A percentile compares a stretch with the other conserved stretches of the same genome.
Conservation (phyloP, 2,888 invertebrate species). For the Tetropium fuscum region DNA sequence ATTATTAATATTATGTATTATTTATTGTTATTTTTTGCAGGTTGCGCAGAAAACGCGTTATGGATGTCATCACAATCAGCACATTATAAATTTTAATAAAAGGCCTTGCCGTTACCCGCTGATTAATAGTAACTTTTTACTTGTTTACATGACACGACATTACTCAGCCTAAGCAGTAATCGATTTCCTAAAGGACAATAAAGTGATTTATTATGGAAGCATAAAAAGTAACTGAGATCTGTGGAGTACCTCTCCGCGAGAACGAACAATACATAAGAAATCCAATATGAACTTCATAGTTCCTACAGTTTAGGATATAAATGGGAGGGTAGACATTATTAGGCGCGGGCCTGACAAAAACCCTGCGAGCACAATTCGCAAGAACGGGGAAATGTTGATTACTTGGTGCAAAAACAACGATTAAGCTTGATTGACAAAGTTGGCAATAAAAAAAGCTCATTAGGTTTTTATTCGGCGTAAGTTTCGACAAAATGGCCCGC, state of each 20-base stretch:
- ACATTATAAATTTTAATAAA: neutral
- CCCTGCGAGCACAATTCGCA: slow-evolving; percentile 11
- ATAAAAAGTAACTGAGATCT: slow-evolving; percentile 12
- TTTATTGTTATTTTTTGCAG: no score
- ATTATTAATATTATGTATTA: no score
- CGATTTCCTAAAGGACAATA: slow-evolving; percentile 6
- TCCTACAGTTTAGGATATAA: slow-evolving; percentile 16
- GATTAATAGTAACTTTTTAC: slow-evolving; percentile 5
- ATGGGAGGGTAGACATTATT: slow-evolving; percentile 27
- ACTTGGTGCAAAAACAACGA: slow-evolving; percentile 21
- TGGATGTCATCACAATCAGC: no score
- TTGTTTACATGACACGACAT: slow-evolving; percentile 1
- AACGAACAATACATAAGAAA: slow-evolving; percentile 18
- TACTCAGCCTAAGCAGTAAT: neutral
- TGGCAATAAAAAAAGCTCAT: slow-evolving; percentile 18
- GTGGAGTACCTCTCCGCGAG: slow-evolving; percentile 10
- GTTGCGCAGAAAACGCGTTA: no score
- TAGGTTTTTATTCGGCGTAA: slow-evolving; percentile 22
- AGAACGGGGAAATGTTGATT: slow-evolving; percentile 28
- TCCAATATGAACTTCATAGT: slow-evolving; percentile 20
- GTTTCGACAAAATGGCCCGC: slow-evolving; percentile 4
- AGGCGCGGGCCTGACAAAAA: slow-evolving; percentile 10
- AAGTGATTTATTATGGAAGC: slow-evolving; percentile 7
- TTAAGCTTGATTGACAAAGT: slow-evolving; percentile 29
- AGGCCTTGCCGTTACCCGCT: neutral